Evolutionary conservation across 2,888 invertebrate genomes (phyloP), one percentile per base, ranked within the genome.

Genomic region (Microctonus aethiopoides): DNA sequence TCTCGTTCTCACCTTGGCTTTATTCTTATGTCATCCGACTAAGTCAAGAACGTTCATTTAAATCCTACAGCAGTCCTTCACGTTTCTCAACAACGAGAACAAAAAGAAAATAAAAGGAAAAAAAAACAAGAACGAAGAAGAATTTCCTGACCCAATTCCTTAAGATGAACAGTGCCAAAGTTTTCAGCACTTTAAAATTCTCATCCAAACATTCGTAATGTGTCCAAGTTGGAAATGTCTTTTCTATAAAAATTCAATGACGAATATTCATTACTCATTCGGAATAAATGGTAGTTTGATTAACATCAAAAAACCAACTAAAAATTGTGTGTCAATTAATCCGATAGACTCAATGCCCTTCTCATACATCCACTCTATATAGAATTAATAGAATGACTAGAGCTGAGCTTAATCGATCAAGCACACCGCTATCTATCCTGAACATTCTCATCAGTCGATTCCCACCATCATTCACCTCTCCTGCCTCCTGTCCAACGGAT

Each of bases 401-500:
- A 46, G 9, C 26, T 11, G n/a, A 24, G n/a, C 24, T 54, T 26
- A 54, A 54, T 54, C 54, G 54, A 54, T 54, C 54, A 54, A 54
- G 54, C 26, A 54, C 24, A 54, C 54, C 7, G n/a, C 46, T 46
- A 46, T 46, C 16, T 26, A 26, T 54, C 22, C 26, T 13, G 13
- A 54, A 54, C 54, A 26, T 54, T 54, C 54, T 26, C 54, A 54
- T 26, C 54, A 54, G 26, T 16, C 16, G 46, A 46, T 54, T 54
- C n/a, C 54, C 54, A 54, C 26, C 54, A 54, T 24, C 24, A 11
- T 10, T 22, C 22, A 26, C 54, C 54, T 11, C 52, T 7, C 26
- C 24, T 13, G 10, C 24, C 26, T 54, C 26, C 54, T 26, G 10
- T 26, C 13, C 54, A 13, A 24, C 24, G 13, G 54, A 24, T 46